phyloP scores from a whole-genome alignment of 2,113 vertebrate genomes.

The Atlantisia rogersi region DNA sequence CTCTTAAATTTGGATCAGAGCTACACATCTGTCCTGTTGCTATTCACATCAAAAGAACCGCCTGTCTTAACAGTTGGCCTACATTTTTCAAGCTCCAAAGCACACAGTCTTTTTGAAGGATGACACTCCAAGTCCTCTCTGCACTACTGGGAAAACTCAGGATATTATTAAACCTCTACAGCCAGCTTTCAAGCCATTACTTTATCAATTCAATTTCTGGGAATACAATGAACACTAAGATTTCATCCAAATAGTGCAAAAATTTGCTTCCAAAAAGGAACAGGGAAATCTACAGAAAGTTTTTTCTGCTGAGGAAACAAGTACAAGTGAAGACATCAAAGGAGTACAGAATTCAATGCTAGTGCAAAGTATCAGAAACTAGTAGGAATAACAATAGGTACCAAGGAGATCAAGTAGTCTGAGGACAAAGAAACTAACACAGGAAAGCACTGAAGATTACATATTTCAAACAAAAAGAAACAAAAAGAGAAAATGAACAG shows the following conservation, averaged over 20 bases:
- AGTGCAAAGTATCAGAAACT: background rate
- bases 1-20: background rate
- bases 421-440: background rate
- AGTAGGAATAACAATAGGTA: background rate
- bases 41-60: background rate
- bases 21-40: background rate
- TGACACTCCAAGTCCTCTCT: background rate
- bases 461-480: background rate
- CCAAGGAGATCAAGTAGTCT: background rate
- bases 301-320: background rate
- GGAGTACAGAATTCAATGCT: background rate
- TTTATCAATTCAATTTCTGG: background rate
- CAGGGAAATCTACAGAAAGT: background rate
- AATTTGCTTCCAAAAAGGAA: background rate
- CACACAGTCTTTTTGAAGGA: background rate
- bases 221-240: background rate
- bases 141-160: background rate
- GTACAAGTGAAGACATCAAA: background rate
- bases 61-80: background rate
- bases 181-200: background rate
- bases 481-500: too few relatives aligned
- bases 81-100: background rate
- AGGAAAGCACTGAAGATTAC: background rate
- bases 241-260: background rate
- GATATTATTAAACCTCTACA: background rate